Percentiles rank a stretch among this genome's conserved stretches.
Evolutionary conservation across 92 coral and sea anemone species (phyloP).

Genomic region (Porites divaricata): DNA sequence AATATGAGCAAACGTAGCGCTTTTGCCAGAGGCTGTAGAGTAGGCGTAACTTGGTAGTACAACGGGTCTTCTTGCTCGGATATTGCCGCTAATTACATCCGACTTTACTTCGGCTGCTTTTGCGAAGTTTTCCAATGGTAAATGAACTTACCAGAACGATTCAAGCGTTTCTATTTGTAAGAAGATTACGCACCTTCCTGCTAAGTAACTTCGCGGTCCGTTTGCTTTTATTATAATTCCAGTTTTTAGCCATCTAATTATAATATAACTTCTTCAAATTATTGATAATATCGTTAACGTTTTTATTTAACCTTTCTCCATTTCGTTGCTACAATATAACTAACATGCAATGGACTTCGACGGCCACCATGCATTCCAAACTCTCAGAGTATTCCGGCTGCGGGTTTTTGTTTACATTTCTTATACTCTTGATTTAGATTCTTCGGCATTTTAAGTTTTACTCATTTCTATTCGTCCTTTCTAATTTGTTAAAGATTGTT

Average conservation of each 20-base stretch:
- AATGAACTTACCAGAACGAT: too few relatives aligned
- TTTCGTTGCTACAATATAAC: neutral
- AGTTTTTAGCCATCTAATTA: neutral
- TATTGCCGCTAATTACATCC: too few relatives aligned
- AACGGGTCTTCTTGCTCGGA: too few relatives aligned
- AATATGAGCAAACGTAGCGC: neutral
- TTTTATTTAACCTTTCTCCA: neutral
- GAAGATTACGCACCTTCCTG: neutral
- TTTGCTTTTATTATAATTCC: neutral
- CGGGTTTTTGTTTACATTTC: neutral
- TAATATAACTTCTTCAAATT: neutral
- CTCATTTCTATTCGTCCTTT: neutral
- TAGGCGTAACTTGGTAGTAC: neutral
- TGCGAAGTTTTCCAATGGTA: too few relatives aligned
- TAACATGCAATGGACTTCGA: too few relatives aligned
- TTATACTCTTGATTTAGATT: neutral
- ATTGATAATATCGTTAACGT: neutral
- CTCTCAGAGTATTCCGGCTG: neutral
- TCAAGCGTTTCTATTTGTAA: neutral
- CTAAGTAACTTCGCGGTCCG: neutral
- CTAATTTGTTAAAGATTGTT: slow-evolving; percentile 1
- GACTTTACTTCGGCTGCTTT: too few relatives aligned
- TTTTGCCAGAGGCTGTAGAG: slow-evolving; percentile 6
- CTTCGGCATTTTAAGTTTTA: neutral
- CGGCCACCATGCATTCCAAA: too few relatives aligned